Percentiles rank a stretch among this genome's conserved stretches.
Evolutionary conservation across 2,113 vertebrate species (phyloP).

Genomic region (Myodes glareolus): DNA sequence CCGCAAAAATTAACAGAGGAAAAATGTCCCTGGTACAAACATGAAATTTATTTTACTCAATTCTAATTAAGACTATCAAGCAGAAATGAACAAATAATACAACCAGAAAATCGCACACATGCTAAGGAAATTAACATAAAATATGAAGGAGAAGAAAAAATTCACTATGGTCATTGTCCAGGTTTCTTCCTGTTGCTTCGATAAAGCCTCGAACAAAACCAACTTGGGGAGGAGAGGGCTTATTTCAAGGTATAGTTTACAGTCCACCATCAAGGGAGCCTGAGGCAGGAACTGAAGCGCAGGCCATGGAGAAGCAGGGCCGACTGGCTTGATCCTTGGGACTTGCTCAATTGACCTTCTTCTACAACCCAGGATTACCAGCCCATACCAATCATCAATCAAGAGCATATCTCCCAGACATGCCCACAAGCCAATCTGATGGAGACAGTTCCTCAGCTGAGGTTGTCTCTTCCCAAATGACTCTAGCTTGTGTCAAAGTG

Average conservation of each 20-base stretch:
- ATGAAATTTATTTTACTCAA: neutral
- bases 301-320: neutral
- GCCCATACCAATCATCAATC: neutral
- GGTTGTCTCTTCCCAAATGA: neutral
- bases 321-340: neutral
- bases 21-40: neutral
- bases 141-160: neutral
- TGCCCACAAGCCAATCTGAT: neutral
- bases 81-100: neutral
- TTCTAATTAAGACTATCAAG: neutral
- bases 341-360: neutral
- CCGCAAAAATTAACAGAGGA: neutral
- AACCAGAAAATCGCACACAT: neutral
- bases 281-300: neutral
- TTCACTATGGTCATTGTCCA: no score
- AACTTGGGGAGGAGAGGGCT: neutral
- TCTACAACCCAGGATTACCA: neutral
- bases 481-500: neutral
- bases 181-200: neutral
- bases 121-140: constrained; percentile 5
- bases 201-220: neutral
- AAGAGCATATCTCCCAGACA: neutral
- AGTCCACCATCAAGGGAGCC: neutral
- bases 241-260: neutral
- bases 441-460: neutral